Evolutionary conservation across 2,113 vertebrate species (phyloP), one percentile per base, ranked within the genome.

Genomic region (Helogale parvula): DNA sequence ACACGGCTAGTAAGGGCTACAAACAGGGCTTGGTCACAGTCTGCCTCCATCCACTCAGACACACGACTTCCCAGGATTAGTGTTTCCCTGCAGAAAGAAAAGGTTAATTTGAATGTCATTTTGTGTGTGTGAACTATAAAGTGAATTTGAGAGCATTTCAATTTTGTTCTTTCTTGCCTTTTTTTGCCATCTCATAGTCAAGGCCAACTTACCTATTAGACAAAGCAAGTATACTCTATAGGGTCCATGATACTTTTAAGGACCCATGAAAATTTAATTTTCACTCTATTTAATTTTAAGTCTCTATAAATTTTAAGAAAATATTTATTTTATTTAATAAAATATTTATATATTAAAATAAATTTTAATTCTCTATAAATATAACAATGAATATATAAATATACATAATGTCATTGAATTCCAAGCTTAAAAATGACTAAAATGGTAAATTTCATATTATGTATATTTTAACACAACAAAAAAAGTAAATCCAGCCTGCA

Each of bases 71-170:
- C 57, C 45, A 27, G 47, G 31, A 81, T 92, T 54, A 92, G 4
- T 77, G 72, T 82, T 65, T 79, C 50, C 63, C 47, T 79, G 31
- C 11, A 88, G 52, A 86, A 65, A 89, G 14, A 19, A 77, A 72
- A 82, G 4, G 45, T 35, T 84, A 45, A 8, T 45, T 86, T 71
- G 41, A 95, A 82, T 93, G 52, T 68, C 21, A 86, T 60, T 95
- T 74, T 57, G 27, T 93, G 45, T 82, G 25, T 60, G 12, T 82
- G 45, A 89, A 96, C 38, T 83, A 41, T 54, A 83, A 95, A 97
- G 65, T 90, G n/a, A 96, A 23, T 94, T 92, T 86, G 66, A 45
- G 23, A 89, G 3, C 86, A 86, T 72, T 80, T 93, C 33, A 94
- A 3, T 86, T 93, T 97, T 95, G 41, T 4, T 93, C n/a, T 84